These are phyloP conservation scores for Engystomops pustulosus DNA, from an alignment of 2,113 vertebrate genomes.

Conservation along the genomic window DNA sequence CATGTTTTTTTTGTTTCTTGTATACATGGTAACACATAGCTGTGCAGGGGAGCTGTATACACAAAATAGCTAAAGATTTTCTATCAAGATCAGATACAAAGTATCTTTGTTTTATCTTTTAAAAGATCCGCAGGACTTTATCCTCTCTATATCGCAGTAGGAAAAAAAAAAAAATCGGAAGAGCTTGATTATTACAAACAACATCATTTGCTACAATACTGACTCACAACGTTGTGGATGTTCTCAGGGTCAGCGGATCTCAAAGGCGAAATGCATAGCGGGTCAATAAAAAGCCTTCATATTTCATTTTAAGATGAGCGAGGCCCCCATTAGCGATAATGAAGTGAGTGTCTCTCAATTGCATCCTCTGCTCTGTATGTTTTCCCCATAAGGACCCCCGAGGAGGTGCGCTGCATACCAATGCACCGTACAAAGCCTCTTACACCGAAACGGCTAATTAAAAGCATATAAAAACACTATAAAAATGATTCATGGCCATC, in stretches of 20 bases:
- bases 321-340: constrained; percentile 48
- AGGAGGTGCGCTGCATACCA: constrained; percentile 37
- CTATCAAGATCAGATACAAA: no score
- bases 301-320: constrained; percentile 29
- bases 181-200: no score
- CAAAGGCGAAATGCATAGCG: neutral
- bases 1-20: no score
- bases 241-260: constrained; percentile 13
- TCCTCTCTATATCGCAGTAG: no score
- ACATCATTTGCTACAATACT: neutral
- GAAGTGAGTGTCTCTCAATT: constrained; percentile 21
- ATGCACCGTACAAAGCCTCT: constrained; percentile 19
- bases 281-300: constrained; percentile 22
- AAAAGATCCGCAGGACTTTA: no score
- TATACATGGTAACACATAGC: no score
- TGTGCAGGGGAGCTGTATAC: no score
- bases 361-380: constrained; percentile 40
- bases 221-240: neutral
- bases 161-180: no score
- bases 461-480: constrained; percentile 60
- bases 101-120: no score
- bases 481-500: constrained; percentile 59
- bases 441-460: constrained; percentile 57
- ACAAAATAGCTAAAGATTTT: no score
- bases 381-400: constrained; percentile 31